Conservation (phyloP, 2,888 invertebrate genomes). For the Caenorhabditis imperialis region DNA sequence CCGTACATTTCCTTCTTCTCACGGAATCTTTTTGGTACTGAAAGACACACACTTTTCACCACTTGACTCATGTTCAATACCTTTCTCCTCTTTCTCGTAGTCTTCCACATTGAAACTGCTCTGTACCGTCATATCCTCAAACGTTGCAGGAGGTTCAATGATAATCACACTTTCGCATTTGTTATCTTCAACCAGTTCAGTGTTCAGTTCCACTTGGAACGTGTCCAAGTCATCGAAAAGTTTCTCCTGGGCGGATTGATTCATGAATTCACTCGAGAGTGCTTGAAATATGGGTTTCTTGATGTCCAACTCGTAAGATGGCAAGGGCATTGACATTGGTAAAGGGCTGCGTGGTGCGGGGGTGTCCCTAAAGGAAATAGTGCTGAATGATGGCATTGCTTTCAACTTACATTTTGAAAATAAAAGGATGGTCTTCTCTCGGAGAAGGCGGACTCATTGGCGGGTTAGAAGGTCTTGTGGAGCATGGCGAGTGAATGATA, state of each 20-base stretch:
- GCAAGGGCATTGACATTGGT: conserved; percentile 10
- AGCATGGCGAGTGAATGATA: conserved; percentile 49
- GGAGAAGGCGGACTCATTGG: conserved; percentile 58
- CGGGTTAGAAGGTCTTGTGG: conserved; percentile 40
- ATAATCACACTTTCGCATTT: conserved; percentile 59
- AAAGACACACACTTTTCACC: too few relatives aligned
- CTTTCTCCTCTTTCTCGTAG: conserved; percentile 44
- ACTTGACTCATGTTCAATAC: too few relatives aligned
- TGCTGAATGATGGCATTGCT: too few relatives aligned
- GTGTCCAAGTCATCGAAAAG: conserved; percentile 44
- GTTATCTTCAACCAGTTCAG: conserved; percentile 48
- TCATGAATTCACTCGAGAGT: conserved; percentile 56
- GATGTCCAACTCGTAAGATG: conserved; percentile 50
- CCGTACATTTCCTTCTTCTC: conserved; percentile 77
- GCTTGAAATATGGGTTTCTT: conserved; percentile 67
- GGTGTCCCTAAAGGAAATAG: conserved; percentile 38
- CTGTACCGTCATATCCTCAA: conserved; percentile 55
- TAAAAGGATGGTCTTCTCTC: conserved; percentile 55
- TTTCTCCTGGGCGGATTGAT: conserved; percentile 55
- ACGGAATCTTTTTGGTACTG: conserved; percentile 72
- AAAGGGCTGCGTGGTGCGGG: conserved; percentile 35
- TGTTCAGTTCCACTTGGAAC: conserved; percentile 46
- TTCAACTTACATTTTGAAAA: conserved; percentile 56
- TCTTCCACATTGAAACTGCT: conserved; percentile 23
- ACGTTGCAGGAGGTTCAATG: conserved; percentile 58